Evolutionary conservation across 2,797 vertebrate genomes (phyloP).

Genomic region (Eulemur albifrons): DNA sequence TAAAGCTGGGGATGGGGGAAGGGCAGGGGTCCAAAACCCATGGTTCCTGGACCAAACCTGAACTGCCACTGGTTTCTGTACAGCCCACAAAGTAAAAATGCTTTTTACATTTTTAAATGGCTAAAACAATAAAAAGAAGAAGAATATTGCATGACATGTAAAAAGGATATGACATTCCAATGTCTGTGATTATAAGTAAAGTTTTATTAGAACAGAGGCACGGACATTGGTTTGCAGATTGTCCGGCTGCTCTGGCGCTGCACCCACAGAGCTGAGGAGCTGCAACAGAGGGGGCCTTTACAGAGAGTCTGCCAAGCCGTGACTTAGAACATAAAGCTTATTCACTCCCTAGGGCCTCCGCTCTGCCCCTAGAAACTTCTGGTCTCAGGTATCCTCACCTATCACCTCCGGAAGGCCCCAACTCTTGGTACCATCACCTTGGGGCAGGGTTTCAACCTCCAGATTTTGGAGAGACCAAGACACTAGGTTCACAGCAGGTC

Average conservation of each 20-base stretch:
- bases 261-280: rapidly evolving
- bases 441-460: not conserved
- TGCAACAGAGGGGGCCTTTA: rapidly evolving
- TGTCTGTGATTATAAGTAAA: not conserved
- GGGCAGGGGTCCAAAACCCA: not conserved
- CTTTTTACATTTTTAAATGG: not conserved
- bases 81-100: too few species aligned
- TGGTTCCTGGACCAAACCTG: not conserved
- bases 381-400: not conserved
- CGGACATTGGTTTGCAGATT: rapidly evolving
- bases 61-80: not conserved
- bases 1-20: not conserved
- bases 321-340: not conserved
- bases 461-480: not conserved
- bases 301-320: rapidly evolving
- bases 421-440: not conserved
- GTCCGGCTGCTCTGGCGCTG: rapidly evolving
- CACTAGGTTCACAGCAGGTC: not conserved
- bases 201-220: not conserved
- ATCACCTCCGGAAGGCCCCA: not conserved
- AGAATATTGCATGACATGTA: not conserved
- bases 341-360: too few species aligned
- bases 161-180: not conserved
- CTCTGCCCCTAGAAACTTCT: not conserved
- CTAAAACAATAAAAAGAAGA: not conserved